A percentile compares a stretch with the other conserved stretches of the same genome.
Conservation (phyloP, 2,888 invertebrate species). For the Hirtodrosophila alboralis region DNA sequence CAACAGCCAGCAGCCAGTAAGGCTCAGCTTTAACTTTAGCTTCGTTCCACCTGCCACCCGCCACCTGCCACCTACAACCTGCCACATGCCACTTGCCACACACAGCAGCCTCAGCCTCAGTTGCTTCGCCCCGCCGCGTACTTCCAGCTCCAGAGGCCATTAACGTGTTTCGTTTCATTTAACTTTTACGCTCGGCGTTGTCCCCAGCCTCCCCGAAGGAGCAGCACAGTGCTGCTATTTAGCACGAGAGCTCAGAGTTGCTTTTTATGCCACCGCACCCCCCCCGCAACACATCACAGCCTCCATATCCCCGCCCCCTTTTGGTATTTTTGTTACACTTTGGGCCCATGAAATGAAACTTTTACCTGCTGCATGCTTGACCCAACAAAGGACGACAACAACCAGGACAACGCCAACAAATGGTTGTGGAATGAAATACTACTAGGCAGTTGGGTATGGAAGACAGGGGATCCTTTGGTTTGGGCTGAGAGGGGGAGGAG, state of each 20-base stretch:
- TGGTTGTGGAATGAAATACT: slow-evolving; percentile 19
- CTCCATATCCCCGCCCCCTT: slow-evolving; percentile 16
- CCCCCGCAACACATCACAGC: background rate
- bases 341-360: slow-evolving; percentile 64
- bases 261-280: slow-evolving; percentile 8
- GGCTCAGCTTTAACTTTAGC: slow-evolving; percentile 53
- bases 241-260: slow-evolving; percentile 52
- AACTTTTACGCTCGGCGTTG: slow-evolving; percentile 76
- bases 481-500: slow-evolving; percentile 18
- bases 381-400: slow-evolving; percentile 59
- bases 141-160: slow-evolving; percentile 64
- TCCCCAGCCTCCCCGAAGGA: slow-evolving; percentile 47
- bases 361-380: slow-evolving; percentile 72
- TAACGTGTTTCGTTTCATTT: slow-evolving; percentile 80
- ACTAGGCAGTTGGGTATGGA: slow-evolving; percentile 1
- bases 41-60: slow-evolving; percentile 14
- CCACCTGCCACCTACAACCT: slow-evolving; percentile 13
- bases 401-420: slow-evolving; percentile 4
- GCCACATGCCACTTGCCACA: slow-evolving; percentile 16
- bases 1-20: slow-evolving; percentile 23
- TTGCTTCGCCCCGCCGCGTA: background rate
- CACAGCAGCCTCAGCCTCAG: background rate
- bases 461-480: slow-evolving; percentile 13
- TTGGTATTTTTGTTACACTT: slow-evolving; percentile 58
- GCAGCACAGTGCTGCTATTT: slow-evolving; percentile 62